Evolutionary conservation across 2,113 vertebrate species (phyloP).

Genomic region (Oryzias woworae): DNA sequence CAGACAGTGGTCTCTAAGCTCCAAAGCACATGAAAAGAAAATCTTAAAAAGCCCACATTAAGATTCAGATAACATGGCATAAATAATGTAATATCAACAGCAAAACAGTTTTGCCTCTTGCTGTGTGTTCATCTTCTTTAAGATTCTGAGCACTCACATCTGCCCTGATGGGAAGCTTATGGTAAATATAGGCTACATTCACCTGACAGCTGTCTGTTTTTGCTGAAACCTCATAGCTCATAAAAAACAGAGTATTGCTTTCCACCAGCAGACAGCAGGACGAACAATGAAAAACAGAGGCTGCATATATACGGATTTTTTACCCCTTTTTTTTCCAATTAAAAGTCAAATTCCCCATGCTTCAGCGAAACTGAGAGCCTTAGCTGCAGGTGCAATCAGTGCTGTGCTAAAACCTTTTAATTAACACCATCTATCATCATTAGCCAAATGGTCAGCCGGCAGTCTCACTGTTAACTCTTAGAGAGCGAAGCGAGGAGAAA

Average conservation of each 20-base stretch:
- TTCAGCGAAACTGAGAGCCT: conserved; percentile 41
- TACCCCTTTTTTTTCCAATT: neutral
- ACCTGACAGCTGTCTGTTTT: conserved; percentile 1
- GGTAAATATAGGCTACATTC: conserved; percentile 16
- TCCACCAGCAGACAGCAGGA: conserved; percentile 19
- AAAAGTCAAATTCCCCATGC: conserved; percentile 31
- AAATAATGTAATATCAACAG: neutral
- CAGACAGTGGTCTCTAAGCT: too few species aligned
- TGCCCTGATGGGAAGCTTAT: conserved; percentile 1
- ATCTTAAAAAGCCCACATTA: too few species aligned
- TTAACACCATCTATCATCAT: conserved; percentile 82
- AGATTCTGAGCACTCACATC: neutral
- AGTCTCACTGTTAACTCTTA: conserved; percentile 72
- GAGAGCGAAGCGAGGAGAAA: conserved; percentile 56
- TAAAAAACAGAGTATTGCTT: conserved; percentile 48
- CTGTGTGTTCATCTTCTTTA: neutral
- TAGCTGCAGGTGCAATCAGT: conserved; percentile 75
- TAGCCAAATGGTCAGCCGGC: conserved; percentile 74
- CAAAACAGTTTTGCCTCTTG: neutral
- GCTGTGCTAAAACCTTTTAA: conserved; percentile 77
- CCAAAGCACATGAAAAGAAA: too few species aligned
- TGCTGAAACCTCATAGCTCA: conserved; percentile 4
- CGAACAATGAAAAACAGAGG: conserved; percentile 18
- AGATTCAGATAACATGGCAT: neutral
- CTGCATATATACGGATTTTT: conserved; percentile 24